These are phyloP conservation scores for Heliothis subflexa DNA, from an alignment of 1,140 invertebrate species.

Conservation along the genomic window DNA sequence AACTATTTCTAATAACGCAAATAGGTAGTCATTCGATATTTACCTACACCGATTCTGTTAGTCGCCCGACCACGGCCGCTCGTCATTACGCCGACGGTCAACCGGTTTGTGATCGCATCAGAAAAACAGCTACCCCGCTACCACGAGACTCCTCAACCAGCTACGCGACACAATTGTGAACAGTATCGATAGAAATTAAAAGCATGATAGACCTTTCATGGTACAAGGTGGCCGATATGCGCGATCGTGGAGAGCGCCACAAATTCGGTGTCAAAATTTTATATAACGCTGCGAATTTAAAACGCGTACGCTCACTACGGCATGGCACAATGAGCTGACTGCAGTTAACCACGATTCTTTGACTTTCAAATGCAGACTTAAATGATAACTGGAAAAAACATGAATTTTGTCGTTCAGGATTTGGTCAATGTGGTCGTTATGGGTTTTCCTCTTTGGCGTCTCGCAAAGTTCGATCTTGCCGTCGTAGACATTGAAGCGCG, in stretches of 20 bases:
- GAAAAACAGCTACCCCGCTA: constrained; percentile 79
- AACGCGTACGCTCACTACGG: constrained; percentile 28
- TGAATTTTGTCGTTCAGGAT: not conserved
- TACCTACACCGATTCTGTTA: constrained; percentile 68
- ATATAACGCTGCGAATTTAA: constrained; percentile 74
- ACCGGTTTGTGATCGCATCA: constrained; percentile 83
- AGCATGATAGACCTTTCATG: constrained; percentile 52
- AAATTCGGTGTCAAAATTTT: constrained; percentile 77
- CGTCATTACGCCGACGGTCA: constrained; percentile 79
- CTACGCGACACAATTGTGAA: not conserved
- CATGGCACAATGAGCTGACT: constrained; percentile 4
- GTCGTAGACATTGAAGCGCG: too few species aligned
- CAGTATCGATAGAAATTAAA: constrained; percentile 1
- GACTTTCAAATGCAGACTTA: not conserved
- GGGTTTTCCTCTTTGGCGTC: not conserved
- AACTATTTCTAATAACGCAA: constrained; percentile 73
- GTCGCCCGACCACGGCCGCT: constrained; percentile 56
- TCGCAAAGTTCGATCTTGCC: not conserved
- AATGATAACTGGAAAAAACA: not conserved
- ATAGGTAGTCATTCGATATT: constrained; percentile 78
- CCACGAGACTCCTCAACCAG: constrained; percentile 54
- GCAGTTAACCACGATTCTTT: not conserved
- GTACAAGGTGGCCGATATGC: constrained; percentile 68
- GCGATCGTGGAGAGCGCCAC: constrained; percentile 68
- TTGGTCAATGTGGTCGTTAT: too few species aligned